phyloP scores from a whole-genome alignment of 1,140 invertebrate species.

The Dreissena polymorpha region DNA sequence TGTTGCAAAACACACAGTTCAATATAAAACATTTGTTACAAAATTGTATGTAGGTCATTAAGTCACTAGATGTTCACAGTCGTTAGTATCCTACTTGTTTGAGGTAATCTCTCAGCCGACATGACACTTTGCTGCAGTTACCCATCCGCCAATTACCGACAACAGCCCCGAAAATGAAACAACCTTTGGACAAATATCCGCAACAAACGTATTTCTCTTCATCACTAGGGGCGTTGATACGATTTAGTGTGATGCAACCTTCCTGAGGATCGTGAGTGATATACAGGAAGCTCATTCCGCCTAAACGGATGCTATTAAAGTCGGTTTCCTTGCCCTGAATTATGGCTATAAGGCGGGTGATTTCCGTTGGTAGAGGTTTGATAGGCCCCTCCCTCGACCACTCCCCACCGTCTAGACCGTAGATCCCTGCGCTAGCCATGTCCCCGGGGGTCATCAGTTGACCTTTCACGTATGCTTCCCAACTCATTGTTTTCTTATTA shows the following conservation, averaged over 20 bases:
- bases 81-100: slow-evolving; percentile 47
- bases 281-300: slow-evolving; percentile 45
- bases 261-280: slow-evolving; percentile 35
- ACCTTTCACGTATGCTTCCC: slow-evolving; percentile 41
- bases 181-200: slow-evolving; percentile 35
- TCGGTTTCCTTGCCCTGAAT: slow-evolving; percentile 43
- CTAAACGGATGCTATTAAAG: slow-evolving; percentile 48
- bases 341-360: slow-evolving; percentile 40
- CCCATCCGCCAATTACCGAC: slow-evolving; percentile 42
- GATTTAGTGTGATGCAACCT: slow-evolving; percentile 39
- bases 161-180: slow-evolving; percentile 34
- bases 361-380: slow-evolving; percentile 20
- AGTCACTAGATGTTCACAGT: not conserved
- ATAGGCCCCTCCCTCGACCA: slow-evolving; percentile 34
- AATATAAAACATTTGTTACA: too few relatives aligned
- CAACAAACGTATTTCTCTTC: slow-evolving; percentile 40
- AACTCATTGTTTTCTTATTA: slow-evolving; percentile 34
- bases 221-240: slow-evolving; percentile 33
- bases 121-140: slow-evolving; percentile 44
- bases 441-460: slow-evolving; percentile 43
- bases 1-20: too few relatives aligned
- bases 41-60: not conserved
- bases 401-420: slow-evolving; percentile 38
- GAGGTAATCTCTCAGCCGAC: slow-evolving; percentile 42
- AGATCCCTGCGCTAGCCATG: slow-evolving; percentile 42